These are phyloP conservation scores for Ditula angustiorana DNA, from an alignment of 2,888 invertebrate species.

Conservation along the genomic window DNA sequence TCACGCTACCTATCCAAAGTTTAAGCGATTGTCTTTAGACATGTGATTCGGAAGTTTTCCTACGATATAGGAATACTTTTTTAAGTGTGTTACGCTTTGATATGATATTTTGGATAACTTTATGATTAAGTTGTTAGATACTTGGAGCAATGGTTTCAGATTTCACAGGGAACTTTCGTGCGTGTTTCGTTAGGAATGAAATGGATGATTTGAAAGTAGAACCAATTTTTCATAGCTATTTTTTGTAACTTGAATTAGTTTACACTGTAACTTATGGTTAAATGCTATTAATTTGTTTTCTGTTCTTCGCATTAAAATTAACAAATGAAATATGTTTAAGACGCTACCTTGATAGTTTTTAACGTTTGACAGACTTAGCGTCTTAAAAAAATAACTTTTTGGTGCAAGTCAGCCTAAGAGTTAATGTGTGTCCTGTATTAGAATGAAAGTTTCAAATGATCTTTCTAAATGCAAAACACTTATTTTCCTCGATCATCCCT, in stretches of 20 bases:
- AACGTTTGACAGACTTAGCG: too few species aligned
- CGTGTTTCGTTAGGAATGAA: background rate
- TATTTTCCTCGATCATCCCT: too few species aligned
- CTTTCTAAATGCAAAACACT: too few species aligned
- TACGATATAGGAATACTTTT: background rate
- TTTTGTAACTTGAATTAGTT: background rate
- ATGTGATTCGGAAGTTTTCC: constrained; percentile 32
- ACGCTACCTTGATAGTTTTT: too few species aligned
- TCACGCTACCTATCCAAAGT: constrained; percentile 32
- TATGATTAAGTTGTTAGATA: constrained; percentile 9
- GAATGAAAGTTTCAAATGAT: too few species aligned
- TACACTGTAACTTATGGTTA: background rate
- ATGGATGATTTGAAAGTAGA: background rate
- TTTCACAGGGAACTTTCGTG: background rate
- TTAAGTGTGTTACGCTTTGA: background rate
- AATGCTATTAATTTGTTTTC: too few species aligned
- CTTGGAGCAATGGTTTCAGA: background rate
- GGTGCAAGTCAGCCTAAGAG: too few species aligned
- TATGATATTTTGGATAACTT: background rate
- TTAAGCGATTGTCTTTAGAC: constrained; percentile 31
- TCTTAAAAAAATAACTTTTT: too few species aligned
- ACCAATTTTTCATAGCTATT: background rate
- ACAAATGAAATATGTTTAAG: too few species aligned
- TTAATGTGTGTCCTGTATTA: too few species aligned
- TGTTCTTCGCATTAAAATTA: too few species aligned